Percentiles rank a stretch among this genome's conserved stretches.
Conservation (phyloP, 2,797 vertebrate species). For the Chiroxiphia lanceolata region DNA sequence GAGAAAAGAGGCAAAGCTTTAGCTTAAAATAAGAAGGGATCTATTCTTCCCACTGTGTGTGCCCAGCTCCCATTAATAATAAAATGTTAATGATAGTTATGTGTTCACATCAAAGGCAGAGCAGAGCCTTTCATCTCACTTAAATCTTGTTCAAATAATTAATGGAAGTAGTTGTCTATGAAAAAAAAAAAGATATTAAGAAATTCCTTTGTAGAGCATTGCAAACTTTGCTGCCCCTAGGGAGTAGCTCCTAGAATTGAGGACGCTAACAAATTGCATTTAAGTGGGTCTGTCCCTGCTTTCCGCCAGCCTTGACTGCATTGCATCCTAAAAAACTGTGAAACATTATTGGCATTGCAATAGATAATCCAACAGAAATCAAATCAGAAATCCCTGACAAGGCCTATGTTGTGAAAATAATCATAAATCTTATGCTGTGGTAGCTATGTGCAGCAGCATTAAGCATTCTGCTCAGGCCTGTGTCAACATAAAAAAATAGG, state of each 20-base stretch:
- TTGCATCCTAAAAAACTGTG: slow-evolving; percentile 30
- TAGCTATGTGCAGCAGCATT: neutral
- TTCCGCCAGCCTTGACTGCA: neutral
- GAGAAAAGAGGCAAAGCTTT: neutral
- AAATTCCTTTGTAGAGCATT: slow-evolving; percentile 40
- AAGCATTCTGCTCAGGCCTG: slow-evolving; percentile 11
- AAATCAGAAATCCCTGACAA: slow-evolving; percentile 55
- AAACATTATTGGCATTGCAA: slow-evolving; percentile 47
- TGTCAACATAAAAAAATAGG: neutral
- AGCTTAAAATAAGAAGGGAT: neutral
- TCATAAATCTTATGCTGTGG: slow-evolving; percentile 4
- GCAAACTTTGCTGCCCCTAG: slow-evolving; percentile 17
- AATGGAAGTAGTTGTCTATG: slow-evolving; percentile 47
- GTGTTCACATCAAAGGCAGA: slow-evolving; percentile 64
- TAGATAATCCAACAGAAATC: slow-evolving; percentile 50
- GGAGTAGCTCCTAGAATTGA: neutral
- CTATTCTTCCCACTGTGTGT: neutral
- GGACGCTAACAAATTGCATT: slow-evolving; percentile 30
- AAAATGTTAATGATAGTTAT: slow-evolving; percentile 66
- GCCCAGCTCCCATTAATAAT: slow-evolving; percentile 36
- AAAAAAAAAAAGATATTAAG: neutral
- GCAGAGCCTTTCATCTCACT: slow-evolving; percentile 62
- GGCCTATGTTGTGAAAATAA: slow-evolving; percentile 54
- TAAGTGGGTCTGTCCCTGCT: slow-evolving; percentile 25
- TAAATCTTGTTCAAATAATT: slow-evolving; percentile 70